Conservation (phyloP, 1,140 invertebrate species). For the Calliopsis andreniformis region DNA sequence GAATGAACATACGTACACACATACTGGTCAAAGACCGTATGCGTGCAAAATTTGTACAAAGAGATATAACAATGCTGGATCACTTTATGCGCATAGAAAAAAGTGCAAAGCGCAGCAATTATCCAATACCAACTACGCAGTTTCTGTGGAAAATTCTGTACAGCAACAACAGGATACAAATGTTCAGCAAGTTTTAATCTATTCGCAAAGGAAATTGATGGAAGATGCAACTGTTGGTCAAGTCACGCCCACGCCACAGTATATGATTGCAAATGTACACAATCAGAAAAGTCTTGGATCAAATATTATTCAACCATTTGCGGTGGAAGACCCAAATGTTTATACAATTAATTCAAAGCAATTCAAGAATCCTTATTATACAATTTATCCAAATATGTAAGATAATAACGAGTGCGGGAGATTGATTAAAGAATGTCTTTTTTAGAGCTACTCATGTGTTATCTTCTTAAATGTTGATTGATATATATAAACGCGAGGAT, state of each 20-base stretch:
- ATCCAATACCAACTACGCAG: conserved; percentile 44
- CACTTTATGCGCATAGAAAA: conserved; percentile 76
- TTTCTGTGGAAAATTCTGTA: conserved; percentile 49
- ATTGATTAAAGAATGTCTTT: conserved; percentile 40
- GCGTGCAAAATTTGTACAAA: conserved; percentile 83
- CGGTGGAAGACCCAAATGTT: conserved; percentile 70
- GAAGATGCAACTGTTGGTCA: conserved; percentile 60
- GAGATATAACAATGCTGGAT: conserved; percentile 81
- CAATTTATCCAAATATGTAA: conserved; percentile 74
- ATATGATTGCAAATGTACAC: conserved; percentile 71
- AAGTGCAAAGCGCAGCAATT: conserved; percentile 74
- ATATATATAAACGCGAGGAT: neutral
- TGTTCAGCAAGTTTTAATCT: conserved; percentile 63
- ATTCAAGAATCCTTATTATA: conserved; percentile 72
- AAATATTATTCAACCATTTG: conserved; percentile 68
- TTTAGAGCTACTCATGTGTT: conserved; percentile 16
- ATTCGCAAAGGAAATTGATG: conserved; percentile 69
- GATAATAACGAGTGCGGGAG: conserved; percentile 15
- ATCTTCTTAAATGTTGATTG: neutral
- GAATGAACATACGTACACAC: conserved; percentile 77
- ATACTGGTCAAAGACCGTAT: conserved; percentile 80
- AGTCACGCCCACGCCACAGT: conserved; percentile 62
- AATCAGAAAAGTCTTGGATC: conserved; percentile 63
- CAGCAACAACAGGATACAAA: conserved; percentile 50
- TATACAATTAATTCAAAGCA: conserved; percentile 69